These are phyloP conservation scores for Meloidogyne hapla DNA, from an alignment of 1,140 invertebrate species.

Conservation along the genomic window DNA sequence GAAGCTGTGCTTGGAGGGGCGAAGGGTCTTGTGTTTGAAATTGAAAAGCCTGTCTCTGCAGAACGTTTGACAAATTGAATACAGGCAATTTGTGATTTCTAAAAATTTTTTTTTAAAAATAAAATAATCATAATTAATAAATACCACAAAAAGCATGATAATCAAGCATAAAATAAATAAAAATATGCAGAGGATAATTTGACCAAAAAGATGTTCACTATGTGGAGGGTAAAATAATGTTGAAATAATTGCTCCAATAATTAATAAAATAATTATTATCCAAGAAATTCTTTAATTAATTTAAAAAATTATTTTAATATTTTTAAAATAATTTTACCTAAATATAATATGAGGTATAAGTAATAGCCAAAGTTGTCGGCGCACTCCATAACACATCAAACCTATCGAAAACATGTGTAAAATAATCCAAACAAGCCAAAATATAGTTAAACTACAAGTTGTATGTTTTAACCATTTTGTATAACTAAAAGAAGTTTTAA, in stretches of 20 bases:
- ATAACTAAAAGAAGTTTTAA: slow-evolving; percentile 14
- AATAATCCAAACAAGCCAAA: slow-evolving; percentile 44
- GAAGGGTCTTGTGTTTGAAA: slow-evolving; percentile 45
- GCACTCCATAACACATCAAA: slow-evolving; percentile 45
- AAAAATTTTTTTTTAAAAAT: slow-evolving; percentile 23
- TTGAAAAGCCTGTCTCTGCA: slow-evolving; percentile 49
- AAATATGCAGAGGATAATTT: slow-evolving; percentile 2
- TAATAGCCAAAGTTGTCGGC: slow-evolving; percentile 34
- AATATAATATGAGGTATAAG: slow-evolving; percentile 48
- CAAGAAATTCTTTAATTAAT: slow-evolving; percentile 12
- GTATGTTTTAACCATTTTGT: slow-evolving; percentile 20
- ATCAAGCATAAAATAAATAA: slow-evolving; percentile 11
- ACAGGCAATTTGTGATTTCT: slow-evolving; percentile 47
- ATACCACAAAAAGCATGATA: slow-evolving; percentile 26
- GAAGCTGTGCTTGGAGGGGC: slow-evolving; percentile 50
- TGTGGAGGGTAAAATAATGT: background rate
- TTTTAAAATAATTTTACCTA: slow-evolving; percentile 26
- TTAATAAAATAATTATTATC: slow-evolving; percentile 21
- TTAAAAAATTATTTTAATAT: background rate
- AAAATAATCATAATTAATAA: background rate
- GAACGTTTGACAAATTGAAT: slow-evolving; percentile 50
- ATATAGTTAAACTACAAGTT: slow-evolving; percentile 34
- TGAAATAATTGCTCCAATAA: slow-evolving; percentile 13
- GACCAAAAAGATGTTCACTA: background rate
- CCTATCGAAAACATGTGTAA: slow-evolving; percentile 39